Conservation (phyloP, 2,797 vertebrate genomes). For the Cuculus canorus region DNA sequence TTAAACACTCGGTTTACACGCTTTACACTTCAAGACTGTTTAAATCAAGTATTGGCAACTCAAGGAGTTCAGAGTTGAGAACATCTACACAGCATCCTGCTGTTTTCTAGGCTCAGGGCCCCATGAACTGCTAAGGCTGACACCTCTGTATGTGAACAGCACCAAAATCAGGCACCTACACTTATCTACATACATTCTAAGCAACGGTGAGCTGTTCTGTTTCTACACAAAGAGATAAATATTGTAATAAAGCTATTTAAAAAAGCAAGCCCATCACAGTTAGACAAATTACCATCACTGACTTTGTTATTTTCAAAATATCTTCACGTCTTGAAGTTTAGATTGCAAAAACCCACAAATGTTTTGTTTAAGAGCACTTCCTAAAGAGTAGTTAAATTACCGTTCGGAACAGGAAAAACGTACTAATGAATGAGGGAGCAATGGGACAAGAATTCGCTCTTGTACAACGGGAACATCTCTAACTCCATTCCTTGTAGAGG, state of each 20-base stretch:
- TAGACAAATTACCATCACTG: background rate
- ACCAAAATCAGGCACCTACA: background rate
- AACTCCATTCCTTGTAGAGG: background rate
- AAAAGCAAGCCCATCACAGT: background rate
- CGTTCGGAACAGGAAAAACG: background rate
- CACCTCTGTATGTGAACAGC: background rate
- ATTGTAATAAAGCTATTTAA: background rate
- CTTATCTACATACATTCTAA: background rate
- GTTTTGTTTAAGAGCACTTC: background rate
- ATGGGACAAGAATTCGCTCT: background rate
- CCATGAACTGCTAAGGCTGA: background rate
- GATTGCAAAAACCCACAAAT: background rate
- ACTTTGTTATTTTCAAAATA: background rate
- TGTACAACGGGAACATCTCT: background rate
- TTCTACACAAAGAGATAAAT: background rate
- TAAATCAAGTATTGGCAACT: background rate
- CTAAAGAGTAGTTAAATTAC: background rate
- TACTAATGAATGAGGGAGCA: background rate
- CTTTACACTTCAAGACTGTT: background rate
- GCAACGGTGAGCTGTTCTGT: background rate
- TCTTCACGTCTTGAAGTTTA: background rate
- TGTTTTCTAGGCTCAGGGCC: background rate
- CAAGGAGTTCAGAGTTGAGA: background rate
- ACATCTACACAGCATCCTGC: background rate
- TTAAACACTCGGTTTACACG: background rate